These are phyloP conservation scores for Pseudomyrmex dendroicus DNA, from an alignment of 1,140 invertebrate species.

Conservation along the genomic window DNA sequence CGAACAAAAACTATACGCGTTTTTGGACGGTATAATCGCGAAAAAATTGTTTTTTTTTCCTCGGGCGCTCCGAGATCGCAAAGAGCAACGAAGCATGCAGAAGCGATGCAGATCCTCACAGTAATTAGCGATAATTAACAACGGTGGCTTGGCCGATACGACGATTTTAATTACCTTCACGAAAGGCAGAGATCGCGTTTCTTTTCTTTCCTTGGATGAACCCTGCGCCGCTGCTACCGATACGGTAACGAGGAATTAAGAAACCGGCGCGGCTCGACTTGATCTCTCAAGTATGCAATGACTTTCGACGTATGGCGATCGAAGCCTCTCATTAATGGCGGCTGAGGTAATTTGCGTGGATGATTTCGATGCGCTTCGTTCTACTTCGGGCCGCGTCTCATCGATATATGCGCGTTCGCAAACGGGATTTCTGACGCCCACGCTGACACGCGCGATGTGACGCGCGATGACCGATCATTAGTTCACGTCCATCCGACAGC, in stretches of 20 bases:
- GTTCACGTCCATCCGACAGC: slow-evolving; percentile 50
- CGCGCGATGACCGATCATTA: slow-evolving; percentile 73
- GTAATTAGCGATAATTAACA: slow-evolving; percentile 74
- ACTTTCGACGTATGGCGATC: slow-evolving; percentile 72
- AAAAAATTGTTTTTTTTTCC: not conserved
- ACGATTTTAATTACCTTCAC: slow-evolving; percentile 72
- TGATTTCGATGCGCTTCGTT: slow-evolving; percentile 70
- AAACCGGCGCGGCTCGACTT: slow-evolving; percentile 56
- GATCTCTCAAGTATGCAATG: slow-evolving; percentile 70
- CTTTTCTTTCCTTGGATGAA: slow-evolving; percentile 63
- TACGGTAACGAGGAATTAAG: slow-evolving; percentile 68
- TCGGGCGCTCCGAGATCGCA: slow-evolving; percentile 37
- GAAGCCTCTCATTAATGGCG: slow-evolving; percentile 78
- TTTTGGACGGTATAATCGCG: slow-evolving; percentile 9
- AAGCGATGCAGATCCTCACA: slow-evolving; percentile 36
- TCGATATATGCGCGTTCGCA: slow-evolving; percentile 17
- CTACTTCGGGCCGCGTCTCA: slow-evolving; percentile 2
- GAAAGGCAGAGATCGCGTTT: slow-evolving; percentile 66
- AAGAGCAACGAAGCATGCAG: slow-evolving; percentile 43
- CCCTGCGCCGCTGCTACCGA: slow-evolving; percentile 46
- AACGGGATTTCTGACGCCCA: slow-evolving; percentile 74
- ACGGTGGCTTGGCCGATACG: slow-evolving; percentile 63
- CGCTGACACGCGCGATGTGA: slow-evolving; percentile 66
- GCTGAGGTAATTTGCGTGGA: slow-evolving; percentile 77
- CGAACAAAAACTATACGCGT: no score